Evolutionary conservation across 2,797 vertebrate genomes (phyloP).

Genomic region (Buceros bicornis): DNA sequence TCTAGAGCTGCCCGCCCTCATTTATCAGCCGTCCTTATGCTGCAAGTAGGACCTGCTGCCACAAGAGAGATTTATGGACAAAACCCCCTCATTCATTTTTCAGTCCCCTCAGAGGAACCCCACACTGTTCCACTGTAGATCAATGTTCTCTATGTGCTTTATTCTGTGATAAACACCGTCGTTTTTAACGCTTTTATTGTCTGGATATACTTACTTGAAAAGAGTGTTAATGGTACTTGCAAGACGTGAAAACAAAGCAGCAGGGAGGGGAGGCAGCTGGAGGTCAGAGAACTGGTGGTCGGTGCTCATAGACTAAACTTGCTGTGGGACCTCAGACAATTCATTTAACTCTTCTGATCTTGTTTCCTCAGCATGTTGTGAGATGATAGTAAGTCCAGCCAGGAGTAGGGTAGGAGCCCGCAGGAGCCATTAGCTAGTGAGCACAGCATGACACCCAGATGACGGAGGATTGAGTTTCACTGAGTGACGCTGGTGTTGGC

Average conservation of each 20-base stretch:
- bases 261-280: rapidly evolving
- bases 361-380: neutral
- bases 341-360: neutral
- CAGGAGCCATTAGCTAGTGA: neutral
- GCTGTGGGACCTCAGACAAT: neutral
- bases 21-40: neutral
- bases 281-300: neutral
- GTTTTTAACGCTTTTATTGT: neutral
- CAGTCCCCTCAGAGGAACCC: neutral
- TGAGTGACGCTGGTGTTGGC: neutral
- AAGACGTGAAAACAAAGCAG: neutral
- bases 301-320: neutral
- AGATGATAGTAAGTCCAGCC: neutral
- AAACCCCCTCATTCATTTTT: neutral
- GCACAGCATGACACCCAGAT: neutral
- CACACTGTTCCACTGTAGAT: neutral
- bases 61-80: neutral
- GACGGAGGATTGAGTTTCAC: neutral
- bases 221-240: neutral
- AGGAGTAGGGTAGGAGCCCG: neutral
- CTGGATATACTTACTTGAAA: neutral
- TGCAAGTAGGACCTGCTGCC: neutral
- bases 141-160: neutral
- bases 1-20: neutral
- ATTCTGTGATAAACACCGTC: neutral